These are phyloP conservation scores for Drosophila athabasca DNA, from an alignment of 1,140 invertebrate species.

Conservation along the genomic window DNA sequence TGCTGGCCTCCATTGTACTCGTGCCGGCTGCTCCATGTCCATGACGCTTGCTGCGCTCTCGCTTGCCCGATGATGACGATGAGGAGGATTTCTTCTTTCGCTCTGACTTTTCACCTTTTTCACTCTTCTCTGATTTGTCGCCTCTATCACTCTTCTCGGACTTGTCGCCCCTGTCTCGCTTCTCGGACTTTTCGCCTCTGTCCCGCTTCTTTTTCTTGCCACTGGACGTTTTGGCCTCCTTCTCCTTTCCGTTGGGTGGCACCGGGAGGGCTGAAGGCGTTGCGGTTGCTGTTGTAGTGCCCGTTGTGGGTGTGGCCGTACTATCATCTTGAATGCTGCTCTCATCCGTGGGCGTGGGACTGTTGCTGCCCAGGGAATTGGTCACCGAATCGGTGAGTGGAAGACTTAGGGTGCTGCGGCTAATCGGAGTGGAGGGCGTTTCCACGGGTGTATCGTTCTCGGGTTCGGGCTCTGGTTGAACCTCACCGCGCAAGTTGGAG, in stretches of 20 bases:
- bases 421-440: slow-evolving; percentile 10
- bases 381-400: slow-evolving; percentile 75
- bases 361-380: slow-evolving; percentile 77
- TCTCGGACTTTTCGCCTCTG: slow-evolving; percentile 53
- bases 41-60: slow-evolving; percentile 67
- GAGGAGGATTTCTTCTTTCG: slow-evolving; percentile 67
- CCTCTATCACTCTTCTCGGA: slow-evolving; percentile 38
- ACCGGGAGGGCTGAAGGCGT: slow-evolving; percentile 13
- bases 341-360: slow-evolving; percentile 80
- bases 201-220: slow-evolving; percentile 71
- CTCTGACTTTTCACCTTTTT: slow-evolving; percentile 59
- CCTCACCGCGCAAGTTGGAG: slow-evolving; percentile 65
- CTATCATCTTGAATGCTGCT: slow-evolving; percentile 77
- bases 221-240: slow-evolving; percentile 17
- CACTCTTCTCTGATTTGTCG: slow-evolving; percentile 61
- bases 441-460: slow-evolving; percentile 4
- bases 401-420: slow-evolving; percentile 64
- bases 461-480: slow-evolving; percentile 12
- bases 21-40: not conserved
- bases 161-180: slow-evolving; percentile 54
- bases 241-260: too few relatives aligned
- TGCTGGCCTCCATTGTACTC: slow-evolving; percentile 62
- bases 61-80: slow-evolving; percentile 30
- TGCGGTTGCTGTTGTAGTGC: slow-evolving; percentile 7
- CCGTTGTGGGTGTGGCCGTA: slow-evolving; percentile 24